Evolutionary conservation across 2,113 vertebrate species (phyloP).

Genomic region (Daboia siamensis): DNA sequence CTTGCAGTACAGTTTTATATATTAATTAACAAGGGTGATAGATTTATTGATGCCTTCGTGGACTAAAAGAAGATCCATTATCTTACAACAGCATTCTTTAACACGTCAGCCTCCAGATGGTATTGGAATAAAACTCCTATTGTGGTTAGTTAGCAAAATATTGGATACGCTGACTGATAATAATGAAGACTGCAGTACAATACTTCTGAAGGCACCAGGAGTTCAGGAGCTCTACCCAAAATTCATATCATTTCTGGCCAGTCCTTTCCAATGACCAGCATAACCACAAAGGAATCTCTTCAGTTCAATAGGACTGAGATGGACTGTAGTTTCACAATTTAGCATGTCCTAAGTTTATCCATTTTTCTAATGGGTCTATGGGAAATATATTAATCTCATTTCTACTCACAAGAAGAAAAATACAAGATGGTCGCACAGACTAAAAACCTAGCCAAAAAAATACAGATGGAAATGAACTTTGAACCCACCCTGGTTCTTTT

Average conservation of each 20-base stretch:
- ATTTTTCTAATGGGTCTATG: neutral
- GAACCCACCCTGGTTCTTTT: neutral
- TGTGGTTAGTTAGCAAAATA: neutral
- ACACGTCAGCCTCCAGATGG: neutral
- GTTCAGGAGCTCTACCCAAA: neutral
- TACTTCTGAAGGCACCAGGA: neutral
- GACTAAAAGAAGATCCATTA: neutral
- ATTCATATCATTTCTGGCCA: neutral
- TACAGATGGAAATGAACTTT: neutral
- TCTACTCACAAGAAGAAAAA: neutral
- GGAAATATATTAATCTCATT: neutral
- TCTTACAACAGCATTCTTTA: neutral
- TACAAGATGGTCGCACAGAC: neutral
- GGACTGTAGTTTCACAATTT: neutral
- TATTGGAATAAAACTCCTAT: neutral
- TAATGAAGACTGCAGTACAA: neutral
- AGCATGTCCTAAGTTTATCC: neutral
- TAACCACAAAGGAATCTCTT: neutral
- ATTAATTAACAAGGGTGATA: neutral
- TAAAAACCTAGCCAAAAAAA: neutral
- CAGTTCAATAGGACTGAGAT: neutral
- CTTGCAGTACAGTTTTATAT: neutral
- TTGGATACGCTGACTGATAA: neutral
- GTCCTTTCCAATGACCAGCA: neutral
- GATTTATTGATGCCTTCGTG: neutral